Base-by-base conservation (phyloP, 2,888 invertebrate genomes). In the Heteromurus nitidus region DNA sequence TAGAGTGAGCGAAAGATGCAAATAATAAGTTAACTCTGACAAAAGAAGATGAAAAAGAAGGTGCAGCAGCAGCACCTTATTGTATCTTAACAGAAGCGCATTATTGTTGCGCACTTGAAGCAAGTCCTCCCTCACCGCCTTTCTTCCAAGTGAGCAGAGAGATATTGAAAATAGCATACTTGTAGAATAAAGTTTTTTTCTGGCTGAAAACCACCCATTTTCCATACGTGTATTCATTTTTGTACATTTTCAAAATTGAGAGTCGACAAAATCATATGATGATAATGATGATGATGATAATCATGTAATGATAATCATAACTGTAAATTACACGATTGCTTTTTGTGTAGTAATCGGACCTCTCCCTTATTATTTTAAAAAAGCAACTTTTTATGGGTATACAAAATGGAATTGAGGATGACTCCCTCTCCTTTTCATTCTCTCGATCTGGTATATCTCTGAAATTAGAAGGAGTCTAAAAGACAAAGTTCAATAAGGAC, bases 291-390 rank as follows among this genome's bases (percentile, higher is more conserved):
- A 72, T 62, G 62, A 72, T 62, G 47, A 31, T 72, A 72, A 72
- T 72, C 72, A 72, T 62, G 72, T 72, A 72, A 72, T 72, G 60
- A 62, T 44, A 13, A 26, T 62, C 60, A 22, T 62, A 72, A 72
- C 72, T 72, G 72, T 62, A 62, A 72, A 72, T 72, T 72, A 72
- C 55, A 72, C 60, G 72, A 72, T 72, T 60, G 30, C 60, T 44
- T 58, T 70, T 70, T 70, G 62, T 72, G 60, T 72, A 62, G 60
- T 60, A 72, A 72, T 72, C 60, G 60, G 24, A 30, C 62, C 62
- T 72, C 62, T 72, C 72, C 72, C 60, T 28, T 16, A 44, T 44
- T 60, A 60, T 30, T 72, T 30, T 60, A 24, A 53, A 47, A 47
- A 47, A 16, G 47, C 47, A 47, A 53, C 11, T 9, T 36, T 36